phyloP scores from a whole-genome alignment of 53 echinoderm and acorn worm species.

The Stichopus horrens region DNA sequence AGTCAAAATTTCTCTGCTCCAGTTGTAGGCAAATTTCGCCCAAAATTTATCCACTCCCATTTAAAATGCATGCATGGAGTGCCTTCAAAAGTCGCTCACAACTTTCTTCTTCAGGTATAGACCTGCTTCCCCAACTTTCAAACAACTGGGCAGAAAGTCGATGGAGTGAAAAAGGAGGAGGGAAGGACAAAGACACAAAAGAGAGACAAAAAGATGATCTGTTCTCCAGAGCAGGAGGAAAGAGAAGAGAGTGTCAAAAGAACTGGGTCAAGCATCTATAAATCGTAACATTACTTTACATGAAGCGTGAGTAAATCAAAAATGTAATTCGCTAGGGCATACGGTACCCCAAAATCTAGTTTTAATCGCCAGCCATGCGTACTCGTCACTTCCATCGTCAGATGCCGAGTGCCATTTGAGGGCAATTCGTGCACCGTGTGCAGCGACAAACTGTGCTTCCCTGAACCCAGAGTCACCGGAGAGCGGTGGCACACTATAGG shows the following conservation, averaged over 20 bases:
- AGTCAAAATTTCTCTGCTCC: no score
- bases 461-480: background rate
- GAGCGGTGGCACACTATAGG: background rate
- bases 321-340: conserved; percentile 14
- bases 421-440: background rate
- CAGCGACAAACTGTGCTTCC: background rate
- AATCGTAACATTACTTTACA: conserved; percentile 14
- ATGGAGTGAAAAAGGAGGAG: background rate
- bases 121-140: background rate
- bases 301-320: conserved; percentile 2
- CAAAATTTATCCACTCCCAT: no score
- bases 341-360: background rate
- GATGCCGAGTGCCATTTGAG: background rate
- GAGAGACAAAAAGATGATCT: background rate
- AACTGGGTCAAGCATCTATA: background rate
- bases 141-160: background rate
- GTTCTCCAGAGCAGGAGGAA: background rate
- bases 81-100: background rate
- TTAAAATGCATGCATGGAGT: no score
- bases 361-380: conserved; percentile 2
- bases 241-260: background rate
- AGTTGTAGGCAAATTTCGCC: no score
- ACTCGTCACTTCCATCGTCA: background rate
- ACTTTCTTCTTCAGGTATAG: background rate
- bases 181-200: no score